Base-by-base conservation (phyloP, 2,888 invertebrate genomes). In the Adelphocoris suturalis region DNA sequence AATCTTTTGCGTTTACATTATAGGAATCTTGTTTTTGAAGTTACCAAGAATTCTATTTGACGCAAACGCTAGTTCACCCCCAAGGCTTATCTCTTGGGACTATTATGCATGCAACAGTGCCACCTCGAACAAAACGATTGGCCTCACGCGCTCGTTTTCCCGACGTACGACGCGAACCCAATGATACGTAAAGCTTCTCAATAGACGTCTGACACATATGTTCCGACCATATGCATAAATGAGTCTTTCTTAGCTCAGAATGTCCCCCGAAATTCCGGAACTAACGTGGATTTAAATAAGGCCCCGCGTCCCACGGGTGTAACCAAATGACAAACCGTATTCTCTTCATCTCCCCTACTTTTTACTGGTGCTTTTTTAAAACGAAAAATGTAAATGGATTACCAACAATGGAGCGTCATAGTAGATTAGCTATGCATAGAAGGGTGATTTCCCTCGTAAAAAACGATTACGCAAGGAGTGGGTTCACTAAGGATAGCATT, bases 251-350 rank as follows among this genome's bases (percentile, higher is more conserved):
- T 14, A 46, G 82, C 19, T 14, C 46, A 52, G 23, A 81, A 82
- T 19, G 19, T 23, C 68, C 82, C 27, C 52, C 52, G 19, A 19
- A 82, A 82, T 47, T 75, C 86, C 86, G 86, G 86, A 86, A 86
- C 86, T 86, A 86, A 86, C 86, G 68, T 28, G 86, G 86, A 86
- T 86, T 86, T 86, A 86, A 86, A 86, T 86, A 75, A 47, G 75
- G 75, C 75, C 68, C 27, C 75, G 61, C 37, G 82, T 82, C 82
- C 82, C 82, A 82, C 82, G 82, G 82, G 82, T 82, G 82, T 52
- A 47, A 52, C 82, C 82, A 82, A 48, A 68, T 23, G 68, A 68
- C 61, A 61, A 52, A 61, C 78, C 78, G 46, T 78, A 78, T 46
- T 46, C 37, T 78, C 28, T 16, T 13, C 47, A 52, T 52, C 82